Base-by-base conservation (phyloP, 2,113 vertebrate species). In the Butorides virescens region DNA sequence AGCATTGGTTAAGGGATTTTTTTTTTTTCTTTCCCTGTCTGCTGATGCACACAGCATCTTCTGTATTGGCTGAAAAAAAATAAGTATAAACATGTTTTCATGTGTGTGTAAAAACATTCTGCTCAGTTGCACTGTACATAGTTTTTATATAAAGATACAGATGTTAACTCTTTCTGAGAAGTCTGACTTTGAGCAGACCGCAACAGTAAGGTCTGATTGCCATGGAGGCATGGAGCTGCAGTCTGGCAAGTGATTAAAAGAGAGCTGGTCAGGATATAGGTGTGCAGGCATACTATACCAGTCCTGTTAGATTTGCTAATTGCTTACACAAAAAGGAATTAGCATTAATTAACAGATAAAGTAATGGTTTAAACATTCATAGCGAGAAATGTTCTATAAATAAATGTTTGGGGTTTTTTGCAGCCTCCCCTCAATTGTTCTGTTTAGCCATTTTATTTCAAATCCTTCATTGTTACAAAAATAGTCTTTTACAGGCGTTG, bases 271-370 rank as follows among this genome's bases (percentile, higher is more conserved):
- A 39, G 50, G 37, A n/a, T 34, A 23, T n/a, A 46, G 42, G 13
- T 55, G 17, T 85, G 42, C 13, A 52, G 44, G 20, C 0, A 0
- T 47, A 58, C 5, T 15, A 4, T 73, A 53, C 37, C 1, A 1
- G 65, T 56, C 36, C 46, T 90, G 30, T 70, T 65, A 86, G 42
- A 29, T 15, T 32, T 12, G 20, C 11, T 86, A 63, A 34, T 46
- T 58, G 18, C 18, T 68, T 79, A 72, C 2, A 15, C 36, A 61
- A 58, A 65, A 76, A 65, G 10, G 26, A 70, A 39, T 56, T 65
- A 10, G 36, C 25, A 11, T 65, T 77, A 63, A 63, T 63, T 37
- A 68, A 39, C 9, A 79, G 39, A 5, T 81, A 87, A 78, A 0
- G 2, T 55, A 23, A 61, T 50, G 8, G 7, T 47, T 92, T 53